Percentiles rank a stretch among this genome's conserved stretches.
Evolutionary conservation across 2,888 invertebrate genomes (phyloP).

Genomic region (Hirtodrosophila confusa): DNA sequence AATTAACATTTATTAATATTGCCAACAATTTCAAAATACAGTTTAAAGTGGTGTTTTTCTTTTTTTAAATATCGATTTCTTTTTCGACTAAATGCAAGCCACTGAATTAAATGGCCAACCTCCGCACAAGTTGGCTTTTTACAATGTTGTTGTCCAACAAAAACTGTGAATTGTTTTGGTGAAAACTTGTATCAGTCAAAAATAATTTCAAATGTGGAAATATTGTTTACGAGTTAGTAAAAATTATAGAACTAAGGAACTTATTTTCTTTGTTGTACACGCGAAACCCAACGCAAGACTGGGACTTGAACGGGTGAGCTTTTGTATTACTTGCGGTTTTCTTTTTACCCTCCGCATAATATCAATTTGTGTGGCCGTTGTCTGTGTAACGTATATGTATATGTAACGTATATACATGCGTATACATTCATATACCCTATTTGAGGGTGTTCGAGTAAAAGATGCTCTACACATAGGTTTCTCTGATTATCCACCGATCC

Average conservation of each 20-base stretch:
- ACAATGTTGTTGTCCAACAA: slow-evolving; percentile 5
- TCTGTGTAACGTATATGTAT: slow-evolving; percentile 20
- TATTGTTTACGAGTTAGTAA: neutral
- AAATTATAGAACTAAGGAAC: slow-evolving; percentile 28
- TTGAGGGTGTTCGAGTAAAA: no score
- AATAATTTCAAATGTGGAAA: slow-evolving; percentile 16
- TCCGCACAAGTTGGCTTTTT: slow-evolving; percentile 1
- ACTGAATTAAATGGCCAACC: slow-evolving; percentile 5
- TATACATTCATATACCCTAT: neutral
- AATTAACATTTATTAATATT: neutral
- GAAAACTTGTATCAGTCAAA: neutral
- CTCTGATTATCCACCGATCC: no score
- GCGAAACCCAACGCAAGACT: slow-evolving; percentile 54
- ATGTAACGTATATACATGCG: slow-evolving; percentile 3
- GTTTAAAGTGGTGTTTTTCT: neutral
- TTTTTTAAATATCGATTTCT: neutral
- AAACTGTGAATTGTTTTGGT: no score
- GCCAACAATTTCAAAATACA: neutral
- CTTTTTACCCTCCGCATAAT: slow-evolving; percentile 14
- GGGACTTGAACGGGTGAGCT: slow-evolving; percentile 32
- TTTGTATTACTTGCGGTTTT: slow-evolving; percentile 38
- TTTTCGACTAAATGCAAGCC: neutral
- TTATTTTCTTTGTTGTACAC: slow-evolving; percentile 50
- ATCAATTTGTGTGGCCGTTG: slow-evolving; percentile 9
- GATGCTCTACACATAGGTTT: no score